These are phyloP conservation scores for Otus sunia DNA, from an alignment of 2,113 vertebrate genomes.

Conservation along the genomic window DNA sequence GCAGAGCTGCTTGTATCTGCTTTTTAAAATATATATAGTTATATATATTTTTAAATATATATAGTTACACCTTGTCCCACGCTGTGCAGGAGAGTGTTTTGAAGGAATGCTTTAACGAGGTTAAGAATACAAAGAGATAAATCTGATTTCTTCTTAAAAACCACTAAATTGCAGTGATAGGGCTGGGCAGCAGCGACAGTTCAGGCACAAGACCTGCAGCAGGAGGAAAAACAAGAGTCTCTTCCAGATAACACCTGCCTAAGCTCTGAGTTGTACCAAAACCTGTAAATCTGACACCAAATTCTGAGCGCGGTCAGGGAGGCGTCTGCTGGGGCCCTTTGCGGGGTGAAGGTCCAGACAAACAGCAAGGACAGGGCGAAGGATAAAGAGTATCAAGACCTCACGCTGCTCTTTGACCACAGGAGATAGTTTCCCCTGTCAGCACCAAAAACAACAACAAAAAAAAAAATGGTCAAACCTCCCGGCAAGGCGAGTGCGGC, in stretches of 20 bases:
- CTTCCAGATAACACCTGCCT: neutral
- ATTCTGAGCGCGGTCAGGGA: neutral
- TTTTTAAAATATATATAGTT: no score
- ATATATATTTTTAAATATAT: neutral
- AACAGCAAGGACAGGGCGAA: neutral
- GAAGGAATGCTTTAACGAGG: neutral
- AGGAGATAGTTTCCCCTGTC: rapidly evolving
- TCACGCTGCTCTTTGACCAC: neutral
- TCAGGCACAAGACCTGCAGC: neutral
- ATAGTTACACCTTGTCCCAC: neutral
- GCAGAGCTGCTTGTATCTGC: rapidly evolving
- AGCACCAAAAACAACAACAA: neutral
- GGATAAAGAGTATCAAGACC: neutral
- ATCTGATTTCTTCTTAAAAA: neutral
- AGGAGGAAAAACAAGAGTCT: neutral
- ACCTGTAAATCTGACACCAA: neutral
- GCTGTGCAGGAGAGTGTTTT: neutral
- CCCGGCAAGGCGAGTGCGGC: rapidly evolving
- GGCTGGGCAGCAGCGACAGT: neutral
- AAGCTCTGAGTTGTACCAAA: neutral
- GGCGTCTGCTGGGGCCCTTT: neutral
- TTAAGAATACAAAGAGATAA: neutral
- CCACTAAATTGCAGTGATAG: neutral
- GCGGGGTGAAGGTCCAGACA: neutral
- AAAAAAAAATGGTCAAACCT: neutral